Evolutionary conservation across 2,113 vertebrate species (phyloP).

Genomic region (Rana temporaria): DNA sequence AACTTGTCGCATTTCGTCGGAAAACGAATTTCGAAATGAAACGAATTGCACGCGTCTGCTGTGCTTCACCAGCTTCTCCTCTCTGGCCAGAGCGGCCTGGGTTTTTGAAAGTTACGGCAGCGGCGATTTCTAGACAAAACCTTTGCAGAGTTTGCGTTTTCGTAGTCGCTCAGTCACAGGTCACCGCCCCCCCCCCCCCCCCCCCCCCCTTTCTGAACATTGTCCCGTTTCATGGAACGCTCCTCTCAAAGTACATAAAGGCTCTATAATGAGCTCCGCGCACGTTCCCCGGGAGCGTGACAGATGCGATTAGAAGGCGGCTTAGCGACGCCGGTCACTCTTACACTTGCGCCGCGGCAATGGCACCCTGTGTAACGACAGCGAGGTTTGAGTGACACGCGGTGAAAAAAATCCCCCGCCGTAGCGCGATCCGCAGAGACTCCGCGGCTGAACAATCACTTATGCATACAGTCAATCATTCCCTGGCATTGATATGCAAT

Average conservation of each 20-base stretch:
- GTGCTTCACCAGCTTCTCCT: no score
- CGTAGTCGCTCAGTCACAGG: no score
- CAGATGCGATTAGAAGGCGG: constrained; percentile 37
- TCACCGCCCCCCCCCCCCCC: no score
- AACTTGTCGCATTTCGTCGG: no score
- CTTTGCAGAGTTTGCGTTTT: no score
- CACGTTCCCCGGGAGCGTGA: constrained; percentile 12
- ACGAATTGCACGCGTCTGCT: no score
- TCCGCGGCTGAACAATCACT: constrained; percentile 22
- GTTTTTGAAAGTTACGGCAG: no score
- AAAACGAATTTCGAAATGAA: no score
- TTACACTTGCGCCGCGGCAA: neutral
- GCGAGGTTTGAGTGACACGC: constrained; percentile 30
- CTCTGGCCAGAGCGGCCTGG: no score
- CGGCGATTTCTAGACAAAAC: no score
- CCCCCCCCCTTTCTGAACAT: no score
- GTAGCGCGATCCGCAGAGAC: constrained; percentile 16
- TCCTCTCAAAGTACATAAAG: neutral
- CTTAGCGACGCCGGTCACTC: neutral
- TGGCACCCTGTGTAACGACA: constrained; percentile 12
- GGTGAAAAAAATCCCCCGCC: constrained; percentile 6
- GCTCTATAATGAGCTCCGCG: constrained; percentile 12
- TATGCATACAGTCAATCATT: constrained; percentile 51
- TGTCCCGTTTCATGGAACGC: neutral
- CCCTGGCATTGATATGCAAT: constrained; percentile 34